Percentiles rank a stretch among this genome's conserved stretches.
These are phyloP conservation scores for Pseudobourletiella spinata DNA, from an alignment of 1,140 invertebrate genomes.

Conservation along the genomic window DNA sequence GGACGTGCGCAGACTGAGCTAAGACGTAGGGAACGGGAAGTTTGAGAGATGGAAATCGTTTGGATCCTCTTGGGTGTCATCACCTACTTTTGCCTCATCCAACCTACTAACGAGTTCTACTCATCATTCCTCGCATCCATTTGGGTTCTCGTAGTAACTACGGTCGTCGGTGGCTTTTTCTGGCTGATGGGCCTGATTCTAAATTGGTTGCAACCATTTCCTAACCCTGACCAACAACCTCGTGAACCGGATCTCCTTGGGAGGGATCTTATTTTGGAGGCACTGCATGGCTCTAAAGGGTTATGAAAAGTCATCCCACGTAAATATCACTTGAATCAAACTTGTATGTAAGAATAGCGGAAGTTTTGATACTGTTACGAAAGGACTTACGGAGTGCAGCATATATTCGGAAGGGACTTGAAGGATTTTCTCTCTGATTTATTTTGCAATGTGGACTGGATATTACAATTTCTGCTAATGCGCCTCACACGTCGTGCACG, in stretches of 20 bases:
- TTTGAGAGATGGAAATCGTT: background rate
- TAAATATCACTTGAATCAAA: too few relatives aligned
- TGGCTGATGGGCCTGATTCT: background rate
- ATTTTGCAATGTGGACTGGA: too few relatives aligned
- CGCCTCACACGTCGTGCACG: too few relatives aligned
- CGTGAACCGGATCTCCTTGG: background rate
- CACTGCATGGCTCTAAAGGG: background rate
- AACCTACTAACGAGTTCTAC: constrained; percentile 5
- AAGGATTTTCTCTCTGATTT: too few relatives aligned
- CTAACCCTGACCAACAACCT: background rate
- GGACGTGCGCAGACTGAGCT: too few relatives aligned
- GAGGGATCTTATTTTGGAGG: background rate
- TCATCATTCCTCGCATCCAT: background rate
- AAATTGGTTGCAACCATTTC: background rate
- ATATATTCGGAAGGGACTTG: too few relatives aligned
- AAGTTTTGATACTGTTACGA: too few relatives aligned
- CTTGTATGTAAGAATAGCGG: too few relatives aligned
- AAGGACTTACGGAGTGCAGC: too few relatives aligned
- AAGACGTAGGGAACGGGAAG: background rate
- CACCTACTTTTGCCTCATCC: constrained; percentile 3
- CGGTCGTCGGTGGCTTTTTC: background rate
- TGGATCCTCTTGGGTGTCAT: constrained; percentile 1
- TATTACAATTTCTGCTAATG: too few relatives aligned
- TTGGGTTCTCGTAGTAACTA: background rate
- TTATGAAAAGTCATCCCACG: too few relatives aligned